Conservation (phyloP, 2,888 invertebrate species). For the Ichneumoninae sp. region DNA sequence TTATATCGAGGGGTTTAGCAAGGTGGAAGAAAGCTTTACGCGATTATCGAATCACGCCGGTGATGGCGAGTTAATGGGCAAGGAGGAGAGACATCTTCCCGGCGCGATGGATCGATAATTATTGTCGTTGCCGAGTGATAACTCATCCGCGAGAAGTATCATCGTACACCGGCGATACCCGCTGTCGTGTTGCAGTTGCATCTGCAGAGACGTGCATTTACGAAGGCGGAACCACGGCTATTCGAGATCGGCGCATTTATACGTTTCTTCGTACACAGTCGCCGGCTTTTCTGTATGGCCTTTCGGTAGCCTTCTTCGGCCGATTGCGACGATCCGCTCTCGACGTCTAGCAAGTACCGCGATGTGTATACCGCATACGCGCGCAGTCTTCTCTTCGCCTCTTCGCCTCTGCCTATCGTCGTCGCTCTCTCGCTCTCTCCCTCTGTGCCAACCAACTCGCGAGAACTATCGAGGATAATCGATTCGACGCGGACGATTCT, state of each 20-base stretch:
- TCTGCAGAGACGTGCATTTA: constrained; percentile 16
- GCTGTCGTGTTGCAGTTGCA: constrained; percentile 12
- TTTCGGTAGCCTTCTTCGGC: constrained; percentile 45
- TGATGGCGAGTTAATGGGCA: not conserved
- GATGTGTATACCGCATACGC: not conserved
- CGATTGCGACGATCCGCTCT: constrained; percentile 43
- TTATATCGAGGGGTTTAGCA: constrained; percentile 26
- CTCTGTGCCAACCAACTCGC: constrained; percentile 33
- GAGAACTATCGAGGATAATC: constrained; percentile 76
- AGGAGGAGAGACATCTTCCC: constrained; percentile 7
- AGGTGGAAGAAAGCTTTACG: constrained; percentile 28
- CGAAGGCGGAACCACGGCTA: constrained; percentile 40
- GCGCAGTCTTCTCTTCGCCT: constrained; percentile 63
- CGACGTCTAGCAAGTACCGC: not conserved
- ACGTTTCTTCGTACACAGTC: constrained; percentile 29
- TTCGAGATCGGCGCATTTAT: constrained; percentile 34
- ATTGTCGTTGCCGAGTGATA: constrained; percentile 48
- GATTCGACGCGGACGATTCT: constrained; percentile 77
- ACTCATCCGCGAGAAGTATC: constrained; percentile 23
- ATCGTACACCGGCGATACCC: constrained; percentile 1
- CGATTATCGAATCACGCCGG: constrained; percentile 40
- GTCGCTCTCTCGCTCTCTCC: not conserved
- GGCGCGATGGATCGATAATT: constrained; percentile 38
- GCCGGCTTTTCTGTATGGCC: constrained; percentile 20
- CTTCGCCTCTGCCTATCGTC: not conserved